Conservation (phyloP, 2,797 vertebrate species). For the Todus mexicanus region DNA sequence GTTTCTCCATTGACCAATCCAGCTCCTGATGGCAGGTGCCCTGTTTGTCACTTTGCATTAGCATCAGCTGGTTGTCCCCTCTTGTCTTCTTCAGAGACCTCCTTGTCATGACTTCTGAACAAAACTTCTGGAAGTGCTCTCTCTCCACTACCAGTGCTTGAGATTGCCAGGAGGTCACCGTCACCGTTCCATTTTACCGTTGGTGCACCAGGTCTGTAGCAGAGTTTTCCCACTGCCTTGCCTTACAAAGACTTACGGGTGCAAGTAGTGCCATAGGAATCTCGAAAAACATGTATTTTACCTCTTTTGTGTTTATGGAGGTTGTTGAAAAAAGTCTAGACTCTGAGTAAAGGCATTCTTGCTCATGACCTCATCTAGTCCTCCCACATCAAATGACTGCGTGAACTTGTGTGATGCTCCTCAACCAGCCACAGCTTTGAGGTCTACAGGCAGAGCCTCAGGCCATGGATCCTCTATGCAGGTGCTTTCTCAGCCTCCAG, state of each 20-base stretch:
- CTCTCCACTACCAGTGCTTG: fast-evolving
- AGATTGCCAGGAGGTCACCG: not conserved
- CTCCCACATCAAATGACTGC: not conserved
- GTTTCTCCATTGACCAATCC: not conserved
- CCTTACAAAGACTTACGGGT: not conserved
- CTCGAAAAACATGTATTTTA: not conserved
- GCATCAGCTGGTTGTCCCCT: not conserved
- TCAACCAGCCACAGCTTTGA: not conserved
- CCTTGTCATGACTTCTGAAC: not conserved
- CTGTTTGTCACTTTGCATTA: not conserved
- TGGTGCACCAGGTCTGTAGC: not conserved
- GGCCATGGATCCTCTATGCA: not conserved
- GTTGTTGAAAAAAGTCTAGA: not conserved
- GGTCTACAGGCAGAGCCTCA: not conserved
- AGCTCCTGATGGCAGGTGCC: not conserved
- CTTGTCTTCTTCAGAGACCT: not conserved
- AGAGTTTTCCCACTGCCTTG: not conserved
- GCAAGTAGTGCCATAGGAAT: not conserved
- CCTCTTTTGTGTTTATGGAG: not conserved
- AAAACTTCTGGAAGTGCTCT: not conserved
- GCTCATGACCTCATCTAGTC: not conserved
- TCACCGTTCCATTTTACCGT: not conserved
- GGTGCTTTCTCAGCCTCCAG: not conserved
- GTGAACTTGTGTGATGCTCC: not conserved
- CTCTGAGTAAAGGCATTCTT: not conserved